Evolutionary conservation across 2,113 vertebrate genomes (phyloP).

Genomic region (Budorcas taxicolor): DNA sequence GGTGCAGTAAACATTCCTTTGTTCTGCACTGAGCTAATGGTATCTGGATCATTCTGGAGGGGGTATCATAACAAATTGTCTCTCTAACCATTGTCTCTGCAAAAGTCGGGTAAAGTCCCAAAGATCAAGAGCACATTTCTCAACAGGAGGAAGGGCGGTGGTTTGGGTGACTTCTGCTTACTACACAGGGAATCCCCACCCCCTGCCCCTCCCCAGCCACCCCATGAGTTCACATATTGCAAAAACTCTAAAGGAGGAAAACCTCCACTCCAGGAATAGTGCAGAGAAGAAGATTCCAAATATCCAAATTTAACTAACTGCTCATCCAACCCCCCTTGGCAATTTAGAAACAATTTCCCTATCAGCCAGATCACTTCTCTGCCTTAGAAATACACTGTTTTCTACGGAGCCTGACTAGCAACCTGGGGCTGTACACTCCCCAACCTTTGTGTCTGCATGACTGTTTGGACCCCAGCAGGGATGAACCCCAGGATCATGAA

Average conservation of each 20-base stretch:
- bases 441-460: rapidly evolving
- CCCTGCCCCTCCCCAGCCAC: rapidly evolving
- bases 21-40: not conserved
- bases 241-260: not conserved
- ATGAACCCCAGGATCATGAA: no score
- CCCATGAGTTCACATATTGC: not conserved
- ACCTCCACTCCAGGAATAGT: not conserved
- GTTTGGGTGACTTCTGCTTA: not conserved
- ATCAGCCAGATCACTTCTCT: not conserved
- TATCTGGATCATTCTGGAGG: not conserved
- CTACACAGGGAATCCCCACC: not conserved
- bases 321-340: not conserved
- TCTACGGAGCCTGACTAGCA: not conserved
- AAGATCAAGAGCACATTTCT: constrained; percentile 1
- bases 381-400: not conserved
- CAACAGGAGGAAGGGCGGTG: not conserved
- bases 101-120: not conserved
- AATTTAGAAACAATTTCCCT: not conserved
- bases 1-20: not conserved
- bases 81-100: not conserved
- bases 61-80: not conserved
- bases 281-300: not conserved
- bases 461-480: rapidly evolving
- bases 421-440: not conserved
- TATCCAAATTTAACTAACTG: not conserved